phyloP scores from a whole-genome alignment of 2,888 invertebrate genomes.

The Troides aeacus region DNA sequence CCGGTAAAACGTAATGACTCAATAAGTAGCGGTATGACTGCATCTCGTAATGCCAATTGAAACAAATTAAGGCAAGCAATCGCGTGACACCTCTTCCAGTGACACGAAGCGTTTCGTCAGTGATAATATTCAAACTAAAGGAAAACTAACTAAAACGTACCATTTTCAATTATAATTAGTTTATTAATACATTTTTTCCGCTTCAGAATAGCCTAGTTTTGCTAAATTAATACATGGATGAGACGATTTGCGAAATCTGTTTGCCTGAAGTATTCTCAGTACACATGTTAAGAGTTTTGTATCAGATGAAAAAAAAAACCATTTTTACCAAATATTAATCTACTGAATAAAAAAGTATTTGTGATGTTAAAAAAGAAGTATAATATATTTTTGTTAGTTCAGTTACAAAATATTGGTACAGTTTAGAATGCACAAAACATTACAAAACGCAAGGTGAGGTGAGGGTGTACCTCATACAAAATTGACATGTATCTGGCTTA shows the following conservation, averaged over 20 bases:
- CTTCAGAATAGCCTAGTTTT: too few species aligned
- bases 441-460: conserved; percentile 7
- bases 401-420: not conserved
- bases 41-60: conserved; percentile 26
- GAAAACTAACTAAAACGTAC: not conserved
- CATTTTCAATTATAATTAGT: too few species aligned
- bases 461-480: not conserved
- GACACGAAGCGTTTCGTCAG: not conserved
- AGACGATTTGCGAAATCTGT: too few species aligned
- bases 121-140: not conserved
- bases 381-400: not conserved
- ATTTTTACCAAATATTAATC: too few species aligned
- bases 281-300: too few species aligned
- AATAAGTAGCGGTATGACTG: conserved; percentile 17
- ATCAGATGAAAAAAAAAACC: too few species aligned
- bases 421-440: not conserved
- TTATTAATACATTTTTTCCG: too few species aligned
- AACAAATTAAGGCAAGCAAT: conserved; percentile 17
- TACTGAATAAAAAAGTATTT: too few species aligned
- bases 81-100: conserved; percentile 4
- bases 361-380: not conserved
- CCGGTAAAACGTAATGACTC: conserved; percentile 1
- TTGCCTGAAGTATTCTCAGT: too few species aligned
- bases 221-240: too few species aligned
- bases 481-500: conserved; percentile 19